A percentile compares a stretch with the other conserved stretches of the same genome.
Conservation (phyloP, 2,113 vertebrate species). For the Chlamydotis undulata region DNA sequence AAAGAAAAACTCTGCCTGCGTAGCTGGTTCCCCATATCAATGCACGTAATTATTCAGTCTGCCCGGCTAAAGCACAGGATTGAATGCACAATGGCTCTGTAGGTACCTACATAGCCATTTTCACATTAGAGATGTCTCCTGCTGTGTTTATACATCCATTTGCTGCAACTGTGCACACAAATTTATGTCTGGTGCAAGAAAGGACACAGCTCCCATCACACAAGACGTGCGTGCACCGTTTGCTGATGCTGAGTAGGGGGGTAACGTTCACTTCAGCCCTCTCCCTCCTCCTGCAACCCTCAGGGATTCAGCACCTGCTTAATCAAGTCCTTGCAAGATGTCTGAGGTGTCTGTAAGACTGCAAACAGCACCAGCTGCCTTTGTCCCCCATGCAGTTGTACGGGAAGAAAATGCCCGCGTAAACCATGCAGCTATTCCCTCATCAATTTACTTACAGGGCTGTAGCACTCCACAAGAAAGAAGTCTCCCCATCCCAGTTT, state of each 20-base stretch:
- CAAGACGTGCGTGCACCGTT: accelerated
- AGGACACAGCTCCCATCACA: background rate
- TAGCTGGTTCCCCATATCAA: slow-evolving; percentile 27
- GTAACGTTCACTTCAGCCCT: background rate
- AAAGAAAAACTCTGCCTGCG: slow-evolving; percentile 55
- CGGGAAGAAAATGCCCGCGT: background rate
- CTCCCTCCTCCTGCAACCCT: background rate
- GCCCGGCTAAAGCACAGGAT: background rate
- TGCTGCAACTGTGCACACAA: background rate
- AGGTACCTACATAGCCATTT: background rate
- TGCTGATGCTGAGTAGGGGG: background rate
- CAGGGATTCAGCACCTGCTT: background rate
- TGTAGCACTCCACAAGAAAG: background rate
- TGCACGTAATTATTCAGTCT: slow-evolving; percentile 33
- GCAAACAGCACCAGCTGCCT: background rate
- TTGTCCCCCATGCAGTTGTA: too few relatives aligned
- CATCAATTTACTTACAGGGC: background rate
- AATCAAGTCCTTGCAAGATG: background rate
- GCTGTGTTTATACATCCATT: background rate
- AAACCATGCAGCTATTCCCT: background rate
- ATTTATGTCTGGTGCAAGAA: background rate
- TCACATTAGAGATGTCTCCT: background rate
- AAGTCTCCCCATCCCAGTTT: background rate
- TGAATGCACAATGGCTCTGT: slow-evolving; percentile 42
- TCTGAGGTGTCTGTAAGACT: background rate